Base-by-base conservation (phyloP, 2,888 invertebrate genomes). In the Noctua comes region DNA sequence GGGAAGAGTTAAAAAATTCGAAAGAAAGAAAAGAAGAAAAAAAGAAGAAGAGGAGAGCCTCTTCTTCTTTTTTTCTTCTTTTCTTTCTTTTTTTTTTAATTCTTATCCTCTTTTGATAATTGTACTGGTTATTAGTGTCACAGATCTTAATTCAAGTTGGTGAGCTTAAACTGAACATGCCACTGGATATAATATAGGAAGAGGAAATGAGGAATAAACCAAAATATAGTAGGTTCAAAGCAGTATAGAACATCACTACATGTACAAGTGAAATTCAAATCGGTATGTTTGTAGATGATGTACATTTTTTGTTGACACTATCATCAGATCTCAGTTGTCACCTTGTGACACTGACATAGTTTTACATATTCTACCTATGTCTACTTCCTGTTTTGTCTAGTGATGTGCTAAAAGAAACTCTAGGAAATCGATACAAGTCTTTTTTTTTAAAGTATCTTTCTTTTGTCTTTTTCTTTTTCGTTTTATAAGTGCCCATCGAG, bases 311-410 rank as follows among this genome's bases (percentile, higher is more conserved):
- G 65, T 73, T 13, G 24, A 16, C 16, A n/a, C 10, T 4, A 68
- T 72, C 68, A 62, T 68, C 6, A 11, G 51, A 64, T 48, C 71
- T 74, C 24, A 46, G 54, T 48, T 69, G 72, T 75, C 81, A 71
- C 59, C 73, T 77, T 72, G 74, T 77, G 76, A 82, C 57, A 57
- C 57, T 57, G 57, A 57, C 84, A 84, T 68, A 79, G 79, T 84
- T 85, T 68, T 59, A 68, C 43, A 51, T 62, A 57, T 27, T 31
- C 46, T 40, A 43, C 31, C 43, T 16, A 76, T 62, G 54, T 21
- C 51, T 73, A 68, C 73, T 81, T 84, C 84, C 69, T 68, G 64
- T 71, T 57, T 13, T 13, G 7, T 43, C 36, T 75, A 81, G 84
- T 68, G 80, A 69, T 73, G 84, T 59, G 21, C 21, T 18, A 1